phyloP scores from a whole-genome alignment of 1,140 invertebrate genomes.

The Heliconius himera region DNA sequence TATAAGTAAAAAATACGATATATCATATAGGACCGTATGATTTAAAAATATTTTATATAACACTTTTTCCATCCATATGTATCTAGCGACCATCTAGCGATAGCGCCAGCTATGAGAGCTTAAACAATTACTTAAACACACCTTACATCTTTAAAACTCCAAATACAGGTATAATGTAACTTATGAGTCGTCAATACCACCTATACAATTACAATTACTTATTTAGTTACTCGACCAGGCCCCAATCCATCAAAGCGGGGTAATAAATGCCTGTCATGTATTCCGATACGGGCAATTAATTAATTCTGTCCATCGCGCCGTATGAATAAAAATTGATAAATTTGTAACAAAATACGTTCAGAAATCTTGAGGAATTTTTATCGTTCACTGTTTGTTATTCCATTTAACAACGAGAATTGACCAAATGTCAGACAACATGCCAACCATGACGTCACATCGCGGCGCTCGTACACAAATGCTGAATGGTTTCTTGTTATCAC shows the following conservation, averaged over 20 bases:
- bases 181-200: not conserved
- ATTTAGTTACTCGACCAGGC: slow-evolving; percentile 32
- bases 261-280: slow-evolving; percentile 42
- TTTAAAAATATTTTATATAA: too few species aligned
- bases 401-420: slow-evolving; percentile 35
- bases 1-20: too few species aligned
- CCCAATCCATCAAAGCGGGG: slow-evolving; percentile 34
- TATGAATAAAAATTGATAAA: slow-evolving; percentile 47
- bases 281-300: slow-evolving; percentile 41
- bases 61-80: too few species aligned
- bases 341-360: slow-evolving; percentile 45
- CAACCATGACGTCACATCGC: slow-evolving; percentile 42
- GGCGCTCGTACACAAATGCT: slow-evolving; percentile 17
- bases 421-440: slow-evolving; percentile 45
- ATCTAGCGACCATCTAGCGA: too few species aligned
- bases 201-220: slow-evolving; percentile 4
- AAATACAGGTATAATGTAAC: not conserved
- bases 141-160: too few species aligned
- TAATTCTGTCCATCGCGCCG: slow-evolving; percentile 39
- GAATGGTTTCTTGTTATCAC: slow-evolving; percentile 34
- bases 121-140: too few species aligned
- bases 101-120: too few species aligned
- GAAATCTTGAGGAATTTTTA: slow-evolving; percentile 47
- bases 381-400: slow-evolving; percentile 46
- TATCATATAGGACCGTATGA: too few species aligned